Evolutionary conservation across 2,797 vertebrate species (phyloP).

Genomic region (Hyperoplus immaculatus): DNA sequence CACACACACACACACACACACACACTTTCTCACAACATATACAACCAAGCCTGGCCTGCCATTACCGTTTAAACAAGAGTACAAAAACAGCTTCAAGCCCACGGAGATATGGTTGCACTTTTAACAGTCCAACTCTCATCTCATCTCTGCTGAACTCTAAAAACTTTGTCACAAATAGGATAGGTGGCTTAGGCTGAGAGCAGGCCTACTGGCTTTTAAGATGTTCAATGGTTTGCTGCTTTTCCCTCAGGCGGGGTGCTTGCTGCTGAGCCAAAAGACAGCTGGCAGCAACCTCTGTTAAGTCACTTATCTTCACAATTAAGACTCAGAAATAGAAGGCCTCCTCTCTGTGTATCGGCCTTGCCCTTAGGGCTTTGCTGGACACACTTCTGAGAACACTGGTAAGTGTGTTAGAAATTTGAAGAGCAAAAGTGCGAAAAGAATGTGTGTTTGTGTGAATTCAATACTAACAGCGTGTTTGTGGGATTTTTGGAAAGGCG

Average conservation of each 20-base stretch:
- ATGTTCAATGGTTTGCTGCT: constrained; percentile 23
- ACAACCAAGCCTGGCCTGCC: background rate
- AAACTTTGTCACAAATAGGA: constrained; percentile 37
- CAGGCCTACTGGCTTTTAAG: constrained; percentile 32
- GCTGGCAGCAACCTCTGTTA: constrained; percentile 50
- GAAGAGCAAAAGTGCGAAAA: background rate
- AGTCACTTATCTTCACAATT: constrained; percentile 63
- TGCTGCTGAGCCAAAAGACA: constrained; percentile 42
- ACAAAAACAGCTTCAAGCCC: constrained; percentile 21
- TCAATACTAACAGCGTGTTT: constrained; percentile 1
- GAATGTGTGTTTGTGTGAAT: constrained; percentile 23
- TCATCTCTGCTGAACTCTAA: constrained; percentile 26
- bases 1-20: too few species aligned
- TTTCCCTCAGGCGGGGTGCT: constrained; percentile 24
- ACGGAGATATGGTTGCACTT: background rate
- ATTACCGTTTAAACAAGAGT: background rate
- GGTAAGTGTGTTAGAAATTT: constrained; percentile 40
- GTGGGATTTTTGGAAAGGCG: background rate
- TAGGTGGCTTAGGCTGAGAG: constrained; percentile 10
- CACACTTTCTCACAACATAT: background rate
- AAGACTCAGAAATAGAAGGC: constrained; percentile 57
- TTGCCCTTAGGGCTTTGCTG: constrained; percentile 27
- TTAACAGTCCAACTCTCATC: constrained; percentile 4
- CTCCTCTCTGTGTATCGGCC: constrained; percentile 33
- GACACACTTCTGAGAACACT: constrained; percentile 4